Base-by-base conservation (phyloP, 2,797 vertebrate genomes). In the Amblyopsis hoosieri region DNA sequence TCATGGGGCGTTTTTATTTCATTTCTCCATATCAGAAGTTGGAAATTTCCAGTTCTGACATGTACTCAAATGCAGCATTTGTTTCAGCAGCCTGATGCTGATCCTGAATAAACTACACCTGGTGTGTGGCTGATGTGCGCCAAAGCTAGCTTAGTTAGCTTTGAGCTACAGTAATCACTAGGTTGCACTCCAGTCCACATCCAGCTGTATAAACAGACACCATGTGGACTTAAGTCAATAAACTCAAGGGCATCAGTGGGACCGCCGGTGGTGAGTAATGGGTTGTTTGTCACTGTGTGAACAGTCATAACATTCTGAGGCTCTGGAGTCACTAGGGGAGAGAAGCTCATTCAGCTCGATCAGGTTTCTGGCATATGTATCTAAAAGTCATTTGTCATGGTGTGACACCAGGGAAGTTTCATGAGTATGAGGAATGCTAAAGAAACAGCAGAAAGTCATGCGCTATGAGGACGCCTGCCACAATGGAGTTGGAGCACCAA, bases 201-300 rank as follows among this genome's bases (percentile, higher is more conserved):
- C 74, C 70, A 66, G 75, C 61, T 87, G 78, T 76, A 75, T 85
- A 79, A 86, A 60, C 80, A 81, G 82, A 66, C 74, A 81, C 80
- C 70, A 80, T 56, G 74, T 75, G 76, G 82, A 85, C 73, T 78
- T 75, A 52, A 85, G 84, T 88, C 88, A 89, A 89, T 89, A 89
- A 76, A 81, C 81, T 78, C 78, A 82, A 88, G 81, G 87, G 68
- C 85, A 82, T 74, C 74, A 66, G 75, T 65, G 75, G 78, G 76
- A 72, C 77, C 54, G 9, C 54, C 31, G n/a, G 5, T 19, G 57
- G 66, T 84, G 80, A 89, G 80, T 88, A 86, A 89, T 83, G 69
- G 83, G 60, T 67, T 81, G 71, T 79, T 81, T 86, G 66, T 71
- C 62, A 74, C 29, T 23, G 57, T 58, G 76, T 62, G 72, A 74